Percentiles rank a stretch among this genome's conserved stretches.
Conservation (phyloP, 2,113 vertebrate species). For the Rhynchomys soricoides region DNA sequence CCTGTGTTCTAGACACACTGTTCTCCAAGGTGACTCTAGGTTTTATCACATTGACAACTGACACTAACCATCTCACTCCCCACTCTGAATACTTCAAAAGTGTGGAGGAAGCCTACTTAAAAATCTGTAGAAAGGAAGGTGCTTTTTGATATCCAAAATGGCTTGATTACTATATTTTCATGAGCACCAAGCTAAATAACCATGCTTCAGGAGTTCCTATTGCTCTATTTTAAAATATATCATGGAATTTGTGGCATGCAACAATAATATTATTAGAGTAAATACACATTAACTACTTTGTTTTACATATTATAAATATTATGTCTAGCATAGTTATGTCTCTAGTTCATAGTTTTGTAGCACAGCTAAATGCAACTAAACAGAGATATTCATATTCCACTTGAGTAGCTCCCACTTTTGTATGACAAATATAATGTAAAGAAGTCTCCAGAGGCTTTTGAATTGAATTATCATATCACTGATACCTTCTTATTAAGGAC, state of each 20-base stretch:
- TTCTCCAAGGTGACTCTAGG: not conserved
- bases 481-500: constrained; percentile 79
- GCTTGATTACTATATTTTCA: not conserved
- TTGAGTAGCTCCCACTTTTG: constrained; percentile 68
- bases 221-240: not conserved
- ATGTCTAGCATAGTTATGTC: not conserved
- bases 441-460: constrained; percentile 66
- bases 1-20: not conserved
- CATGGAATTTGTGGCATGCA: not conserved
- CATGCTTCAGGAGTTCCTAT: not conserved
- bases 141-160: not conserved
- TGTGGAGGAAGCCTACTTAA: not conserved
- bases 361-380: constrained; percentile 53
- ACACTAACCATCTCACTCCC: not conserved
- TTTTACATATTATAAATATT: not conserved
- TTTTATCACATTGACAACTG: not conserved
- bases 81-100: no score
- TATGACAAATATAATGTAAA: constrained; percentile 69
- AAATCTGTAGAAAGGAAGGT: not conserved
- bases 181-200: not conserved
- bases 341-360: constrained; percentile 35
- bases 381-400: constrained; percentile 69
- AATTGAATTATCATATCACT: constrained; percentile 75
- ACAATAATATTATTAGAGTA: not conserved
- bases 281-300: not conserved